Percentiles rank a stretch among this genome's conserved stretches.
Evolutionary conservation across 1,140 invertebrate genomes (phyloP).

Genomic region (Zeugodacus cucurbitae): DNA sequence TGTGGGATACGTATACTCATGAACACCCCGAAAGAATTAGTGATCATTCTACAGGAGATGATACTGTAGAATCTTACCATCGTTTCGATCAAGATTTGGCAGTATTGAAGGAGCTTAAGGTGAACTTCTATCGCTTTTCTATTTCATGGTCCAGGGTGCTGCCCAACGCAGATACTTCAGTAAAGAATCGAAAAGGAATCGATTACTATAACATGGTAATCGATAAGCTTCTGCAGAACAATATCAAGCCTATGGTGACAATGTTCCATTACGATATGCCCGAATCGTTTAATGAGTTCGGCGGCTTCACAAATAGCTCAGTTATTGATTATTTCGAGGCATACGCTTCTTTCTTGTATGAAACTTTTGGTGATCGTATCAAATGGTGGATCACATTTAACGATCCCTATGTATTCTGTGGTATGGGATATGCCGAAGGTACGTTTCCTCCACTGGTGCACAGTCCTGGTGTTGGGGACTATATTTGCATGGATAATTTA

Average conservation of each 20-base stretch:
- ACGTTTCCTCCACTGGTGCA: conserved; percentile 63
- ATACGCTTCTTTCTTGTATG: conserved; percentile 68
- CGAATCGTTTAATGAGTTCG: conserved; percentile 69
- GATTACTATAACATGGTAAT: conserved; percentile 74
- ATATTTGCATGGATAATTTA: conserved; percentile 68
- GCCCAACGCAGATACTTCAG: conserved; percentile 69
- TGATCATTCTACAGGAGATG: conserved; percentile 66
- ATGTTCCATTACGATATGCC: conserved; percentile 73
- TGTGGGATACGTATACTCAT: conserved; percentile 71
- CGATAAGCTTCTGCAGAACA: conserved; percentile 69
- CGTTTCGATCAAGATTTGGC: conserved; percentile 68
- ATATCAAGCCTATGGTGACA: conserved; percentile 70
- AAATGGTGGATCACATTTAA: conserved; percentile 66
- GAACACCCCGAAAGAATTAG: conserved; percentile 65
- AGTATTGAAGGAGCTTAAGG: conserved; percentile 64
- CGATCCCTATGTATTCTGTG: conserved; percentile 66
- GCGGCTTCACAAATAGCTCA: conserved; percentile 70
- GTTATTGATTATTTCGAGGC: conserved; percentile 69
- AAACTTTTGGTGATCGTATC: conserved; percentile 67
- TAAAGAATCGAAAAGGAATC: conserved; percentile 70
- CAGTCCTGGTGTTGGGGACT: conserved; percentile 66
- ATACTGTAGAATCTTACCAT: conserved; percentile 69
- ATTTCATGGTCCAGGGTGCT: conserved; percentile 71
- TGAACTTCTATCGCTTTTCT: conserved; percentile 67
- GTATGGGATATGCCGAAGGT: conserved; percentile 59